Evolutionary conservation across 2,888 invertebrate species (phyloP), one percentile per base, ranked within the genome.

Genomic region (Noctua pronuba): DNA sequence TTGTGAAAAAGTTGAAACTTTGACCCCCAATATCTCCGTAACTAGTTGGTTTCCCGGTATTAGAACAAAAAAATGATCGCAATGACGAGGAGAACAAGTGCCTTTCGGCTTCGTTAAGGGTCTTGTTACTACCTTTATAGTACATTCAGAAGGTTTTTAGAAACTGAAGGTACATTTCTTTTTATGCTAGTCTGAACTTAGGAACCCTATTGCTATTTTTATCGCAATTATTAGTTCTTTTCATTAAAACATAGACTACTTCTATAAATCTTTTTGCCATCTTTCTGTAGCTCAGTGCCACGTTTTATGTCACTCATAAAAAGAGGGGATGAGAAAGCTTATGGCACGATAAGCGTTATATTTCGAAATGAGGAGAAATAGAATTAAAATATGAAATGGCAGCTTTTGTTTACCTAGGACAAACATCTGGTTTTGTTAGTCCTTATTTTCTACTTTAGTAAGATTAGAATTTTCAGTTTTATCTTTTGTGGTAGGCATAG

Each of bases 241-340:
- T 49, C 13, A 24, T 8, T 28, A 58, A 10, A 2, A 18, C 7
- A 21, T 62, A 24, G 24, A 31, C 41, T 55, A 11, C 1, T 67
- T 80, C 13, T 41, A 80, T 18, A 44, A 13, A 28, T 46, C 44
- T 24, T 38, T 52, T 38, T 11, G 24, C 35, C 46, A n/a, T 58
- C 7, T 44, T 16, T n/a, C 28, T n/a, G 21, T 7, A 66, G 58
- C 49, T 35, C n/a, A 31, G 44, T 41, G 18, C 18, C 18, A 44
- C 49, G 21, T 66, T 79, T 79, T 75, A 82, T 60, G 82, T 66
- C 79, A 28, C 49, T 58, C 75, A 60, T 79, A 82, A 79, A 79
- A 81, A 82, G 52, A 49, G 79, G 82, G 75, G 82, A 58, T 82
- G 58, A 60, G 58, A 60, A n/a, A 66, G 82, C 79, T 75, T 75